Percentiles rank a stretch among this genome's conserved stretches.
phyloP scores from a whole-genome alignment of 1,140 invertebrate species.

The fruit fly (Drosophila melanogaster) region Release_6_plus_ISO1_MT NT_033777.3:11187001-11187500 shows the following conservation, averaged over 20 bases:
- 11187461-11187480: conserved; percentile 18
- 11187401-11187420: conserved; percentile 78
- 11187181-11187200: conserved; percentile 12
- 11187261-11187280: conserved; percentile 62
- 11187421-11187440: conserved; percentile 64
- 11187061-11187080: conserved; percentile 37
- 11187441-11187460: conserved; percentile 37
- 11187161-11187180: neutral
- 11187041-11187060: neutral
- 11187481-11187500: conserved; percentile 7
- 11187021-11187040: conserved; percentile 17
- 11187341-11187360: conserved; percentile 67
- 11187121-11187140: conserved; percentile 47
- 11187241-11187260: conserved; percentile 63
- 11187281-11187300: conserved; percentile 19
- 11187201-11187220: conserved; percentile 38
- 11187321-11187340: conserved; percentile 79
- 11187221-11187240: conserved; percentile 70
- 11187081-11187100: conserved; percentile 65
- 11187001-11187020: no score
- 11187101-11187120: conserved; percentile 68
- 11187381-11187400: conserved; percentile 72
- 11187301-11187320: conserved; percentile 40
- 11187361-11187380: conserved; percentile 65
- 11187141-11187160: neutral